Evolutionary conservation across 2,888 invertebrate species (phyloP).

Genomic region (Mesoligia furuncula): DNA sequence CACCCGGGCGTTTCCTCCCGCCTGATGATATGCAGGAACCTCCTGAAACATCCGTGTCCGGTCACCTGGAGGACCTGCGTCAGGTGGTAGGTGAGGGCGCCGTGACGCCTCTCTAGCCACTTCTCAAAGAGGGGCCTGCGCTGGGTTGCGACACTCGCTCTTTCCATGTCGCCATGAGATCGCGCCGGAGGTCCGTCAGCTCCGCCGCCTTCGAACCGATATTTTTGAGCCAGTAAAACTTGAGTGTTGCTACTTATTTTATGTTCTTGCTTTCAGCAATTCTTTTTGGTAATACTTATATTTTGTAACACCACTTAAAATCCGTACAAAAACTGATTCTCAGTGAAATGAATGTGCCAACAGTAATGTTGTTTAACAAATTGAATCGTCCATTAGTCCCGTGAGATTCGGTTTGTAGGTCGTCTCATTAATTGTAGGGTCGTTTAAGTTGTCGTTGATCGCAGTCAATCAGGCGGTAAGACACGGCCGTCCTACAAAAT

Average conservation of each 20-base stretch:
- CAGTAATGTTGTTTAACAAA: slow-evolving; percentile 47
- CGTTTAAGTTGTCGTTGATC: slow-evolving; percentile 68
- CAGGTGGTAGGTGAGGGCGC: too few relatives aligned
- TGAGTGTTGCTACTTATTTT: slow-evolving; percentile 14
- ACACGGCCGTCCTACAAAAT: slow-evolving; percentile 48
- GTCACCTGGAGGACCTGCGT: too few relatives aligned
- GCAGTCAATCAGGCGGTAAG: slow-evolving; percentile 69
- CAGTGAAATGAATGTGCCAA: slow-evolving; percentile 46
- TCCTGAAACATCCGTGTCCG: too few relatives aligned
- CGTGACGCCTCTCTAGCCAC: too few relatives aligned
- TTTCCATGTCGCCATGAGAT: too few relatives aligned
- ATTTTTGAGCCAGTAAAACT: too few relatives aligned
- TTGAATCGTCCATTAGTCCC: slow-evolving; percentile 60
- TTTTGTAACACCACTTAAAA: slow-evolving; percentile 21
- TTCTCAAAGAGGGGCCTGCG: too few relatives aligned
- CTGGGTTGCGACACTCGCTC: too few relatives aligned
- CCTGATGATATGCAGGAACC: too few relatives aligned
- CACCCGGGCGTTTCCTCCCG: too few relatives aligned
- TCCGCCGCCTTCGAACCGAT: too few relatives aligned
- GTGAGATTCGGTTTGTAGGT: slow-evolving; percentile 69
- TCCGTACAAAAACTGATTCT: slow-evolving; percentile 14
- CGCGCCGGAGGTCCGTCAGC: too few relatives aligned
- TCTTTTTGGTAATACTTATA: not conserved
- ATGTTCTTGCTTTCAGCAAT: not conserved
- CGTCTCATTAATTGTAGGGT: slow-evolving; percentile 71